Evolutionary conservation across 2,113 vertebrate species (phyloP).

Genomic region (Ranitomeya imitator): DNA sequence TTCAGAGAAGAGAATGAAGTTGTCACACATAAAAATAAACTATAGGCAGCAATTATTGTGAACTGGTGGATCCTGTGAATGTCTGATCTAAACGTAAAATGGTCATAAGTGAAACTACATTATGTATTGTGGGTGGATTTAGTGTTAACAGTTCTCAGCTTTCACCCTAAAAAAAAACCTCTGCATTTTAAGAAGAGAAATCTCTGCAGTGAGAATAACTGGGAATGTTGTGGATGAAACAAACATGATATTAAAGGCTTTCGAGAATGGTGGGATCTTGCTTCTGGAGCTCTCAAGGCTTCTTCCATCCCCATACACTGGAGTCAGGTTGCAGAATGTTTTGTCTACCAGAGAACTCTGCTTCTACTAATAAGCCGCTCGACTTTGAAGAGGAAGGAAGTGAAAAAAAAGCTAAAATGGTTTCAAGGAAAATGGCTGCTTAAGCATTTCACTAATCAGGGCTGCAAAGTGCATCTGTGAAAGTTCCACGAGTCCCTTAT

Average conservation of each 20-base stretch:
- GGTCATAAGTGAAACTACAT: background rate
- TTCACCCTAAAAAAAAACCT: background rate
- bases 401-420: slow-evolving; percentile 35
- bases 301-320: slow-evolving; percentile 30
- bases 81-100: background rate
- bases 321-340: slow-evolving; percentile 52
- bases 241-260: slow-evolving; percentile 44
- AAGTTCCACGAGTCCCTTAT: background rate
- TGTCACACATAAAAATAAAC: background rate
- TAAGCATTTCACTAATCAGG: slow-evolving; percentile 29
- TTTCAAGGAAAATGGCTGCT: slow-evolving; percentile 45
- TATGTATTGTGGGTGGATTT: background rate
- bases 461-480: slow-evolving; percentile 38
- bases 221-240: slow-evolving; percentile 45
- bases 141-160: background rate
- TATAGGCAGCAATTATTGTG: background rate
- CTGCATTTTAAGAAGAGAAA: background rate
- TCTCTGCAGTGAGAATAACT: background rate
- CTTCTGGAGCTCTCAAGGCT: slow-evolving; percentile 25
- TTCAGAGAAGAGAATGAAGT: background rate
- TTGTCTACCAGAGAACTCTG: slow-evolving; percentile 37
- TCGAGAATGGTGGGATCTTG: slow-evolving; percentile 31
- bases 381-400: slow-evolving; percentile 51
- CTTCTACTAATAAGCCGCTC: slow-evolving; percentile 37
- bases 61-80: background rate